Evolutionary conservation across 2,888 invertebrate genomes (phyloP).

Genomic region (Apotomis turbidana): DNA sequence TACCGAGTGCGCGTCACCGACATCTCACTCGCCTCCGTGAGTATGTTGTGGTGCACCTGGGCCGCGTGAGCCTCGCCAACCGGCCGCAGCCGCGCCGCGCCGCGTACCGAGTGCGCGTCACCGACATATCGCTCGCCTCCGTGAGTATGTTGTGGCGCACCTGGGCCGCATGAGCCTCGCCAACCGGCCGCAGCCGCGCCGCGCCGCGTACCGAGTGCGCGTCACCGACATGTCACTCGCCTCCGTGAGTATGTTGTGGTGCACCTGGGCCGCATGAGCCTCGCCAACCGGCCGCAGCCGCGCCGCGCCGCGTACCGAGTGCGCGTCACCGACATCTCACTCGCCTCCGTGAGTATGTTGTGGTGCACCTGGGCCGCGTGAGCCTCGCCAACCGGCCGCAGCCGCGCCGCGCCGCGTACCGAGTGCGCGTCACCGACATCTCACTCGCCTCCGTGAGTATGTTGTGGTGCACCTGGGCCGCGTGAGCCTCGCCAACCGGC

Average conservation of each 20-base stretch:
- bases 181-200: constrained; percentile 45
- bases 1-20: constrained; percentile 88
- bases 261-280: constrained; percentile 19
- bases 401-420: too few relatives aligned
- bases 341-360: too few relatives aligned
- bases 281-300: constrained; percentile 6
- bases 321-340: too few relatives aligned
- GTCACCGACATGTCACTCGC: constrained; percentile 92
- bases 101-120: constrained; percentile 86
- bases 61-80: constrained; percentile 84
- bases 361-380: too few relatives aligned
- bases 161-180: constrained; percentile 29
- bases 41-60: constrained; percentile 4
- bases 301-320: too few relatives aligned
- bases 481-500: too few relatives aligned
- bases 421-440: too few relatives aligned
- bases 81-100: constrained; percentile 59
- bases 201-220: constrained; percentile 84
- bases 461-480: too few relatives aligned
- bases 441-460: too few relatives aligned
- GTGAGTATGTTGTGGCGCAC: constrained; percentile 35
- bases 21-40: constrained; percentile 89
- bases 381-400: too few relatives aligned
- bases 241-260: constrained; percentile 67
- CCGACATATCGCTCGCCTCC: constrained; percentile 92